These are phyloP conservation scores for Amphiprion percula DNA, from an alignment of 2,113 vertebrate species.

Conservation along the genomic window DNA sequence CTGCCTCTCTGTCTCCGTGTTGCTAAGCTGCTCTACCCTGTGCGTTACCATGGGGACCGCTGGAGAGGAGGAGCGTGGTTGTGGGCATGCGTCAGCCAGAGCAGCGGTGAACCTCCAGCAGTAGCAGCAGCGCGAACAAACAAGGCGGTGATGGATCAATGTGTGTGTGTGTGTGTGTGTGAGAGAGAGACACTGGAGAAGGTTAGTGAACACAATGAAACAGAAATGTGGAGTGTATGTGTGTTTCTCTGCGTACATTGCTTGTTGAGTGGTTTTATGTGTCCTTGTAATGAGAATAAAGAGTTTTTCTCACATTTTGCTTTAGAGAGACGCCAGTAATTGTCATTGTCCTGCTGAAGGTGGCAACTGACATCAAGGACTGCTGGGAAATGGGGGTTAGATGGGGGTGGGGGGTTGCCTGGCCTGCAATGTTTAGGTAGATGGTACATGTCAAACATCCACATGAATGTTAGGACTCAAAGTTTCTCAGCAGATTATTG, in stretches of 20 bases:
- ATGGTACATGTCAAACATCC: too few relatives aligned
- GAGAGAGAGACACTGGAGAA: background rate
- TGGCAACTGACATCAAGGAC: too few relatives aligned
- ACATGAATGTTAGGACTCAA: too few relatives aligned
- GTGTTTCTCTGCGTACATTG: background rate
- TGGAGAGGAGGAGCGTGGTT: slow-evolving; percentile 63
- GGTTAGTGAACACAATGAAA: background rate
- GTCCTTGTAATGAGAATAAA: too few relatives aligned
- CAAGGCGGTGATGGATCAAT: slow-evolving; percentile 46
- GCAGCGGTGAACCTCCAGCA: slow-evolving; percentile 37
- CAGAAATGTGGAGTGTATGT: background rate
- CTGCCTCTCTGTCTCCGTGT: slow-evolving; percentile 61
- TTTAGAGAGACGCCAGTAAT: too few relatives aligned
- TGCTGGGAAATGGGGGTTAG: too few relatives aligned
- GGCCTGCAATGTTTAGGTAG: too few relatives aligned
- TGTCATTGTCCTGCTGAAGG: too few relatives aligned
- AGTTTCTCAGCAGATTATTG: too few relatives aligned
- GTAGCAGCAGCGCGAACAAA: slow-evolving; percentile 30
- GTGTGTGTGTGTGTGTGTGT: slow-evolving; percentile 13
- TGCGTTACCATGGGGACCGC: slow-evolving; percentile 81
- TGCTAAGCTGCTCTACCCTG: slow-evolving; percentile 81
- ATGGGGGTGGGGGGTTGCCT: too few relatives aligned
- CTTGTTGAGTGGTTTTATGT: too few relatives aligned
- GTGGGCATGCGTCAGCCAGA: slow-evolving; percentile 65
- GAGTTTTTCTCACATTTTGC: too few relatives aligned